A percentile compares a stretch with the other conserved stretches of the same genome.
Conservation (phyloP, 2,888 invertebrate species). For the Standfussiana lucernea region DNA sequence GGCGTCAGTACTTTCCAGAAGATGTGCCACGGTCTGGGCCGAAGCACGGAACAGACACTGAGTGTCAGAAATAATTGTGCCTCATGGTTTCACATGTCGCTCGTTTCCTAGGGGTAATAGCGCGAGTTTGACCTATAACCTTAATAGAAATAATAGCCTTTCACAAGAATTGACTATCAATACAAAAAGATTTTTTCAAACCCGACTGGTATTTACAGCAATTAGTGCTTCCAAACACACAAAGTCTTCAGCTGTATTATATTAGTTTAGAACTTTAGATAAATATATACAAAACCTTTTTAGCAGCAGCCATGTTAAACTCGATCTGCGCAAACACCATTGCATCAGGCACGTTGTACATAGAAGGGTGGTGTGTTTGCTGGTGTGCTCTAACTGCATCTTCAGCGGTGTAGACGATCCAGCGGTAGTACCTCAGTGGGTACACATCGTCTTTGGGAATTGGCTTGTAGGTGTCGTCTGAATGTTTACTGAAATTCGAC, state of each 20-base stretch:
- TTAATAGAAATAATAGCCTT: no score
- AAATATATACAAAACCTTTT: conserved; percentile 86
- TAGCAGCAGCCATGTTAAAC: conserved; percentile 94
- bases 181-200: background rate
- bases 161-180: background rate
- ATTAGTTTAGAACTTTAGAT: background rate
- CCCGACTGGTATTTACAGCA: background rate
- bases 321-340: conserved; percentile 93
- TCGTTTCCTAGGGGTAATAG: background rate
- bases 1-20: background rate
- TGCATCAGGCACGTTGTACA: conserved; percentile 94
- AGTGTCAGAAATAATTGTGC: background rate
- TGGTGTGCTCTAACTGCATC: conserved; percentile 95
- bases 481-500: conserved; percentile 87
- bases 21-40: background rate
- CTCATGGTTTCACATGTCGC: background rate
- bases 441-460: conserved; percentile 88
- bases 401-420: conserved; percentile 91
- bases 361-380: conserved; percentile 95
- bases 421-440: conserved; percentile 92
- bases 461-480: conserved; percentile 90
- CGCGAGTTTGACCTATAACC: no score
- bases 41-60: background rate
- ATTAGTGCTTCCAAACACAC: background rate
- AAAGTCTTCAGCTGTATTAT: conserved; percentile 3